These are phyloP conservation scores for Physeter macrocephalus DNA, from an alignment of 2,113 vertebrate species.

Conservation along the genomic window DNA sequence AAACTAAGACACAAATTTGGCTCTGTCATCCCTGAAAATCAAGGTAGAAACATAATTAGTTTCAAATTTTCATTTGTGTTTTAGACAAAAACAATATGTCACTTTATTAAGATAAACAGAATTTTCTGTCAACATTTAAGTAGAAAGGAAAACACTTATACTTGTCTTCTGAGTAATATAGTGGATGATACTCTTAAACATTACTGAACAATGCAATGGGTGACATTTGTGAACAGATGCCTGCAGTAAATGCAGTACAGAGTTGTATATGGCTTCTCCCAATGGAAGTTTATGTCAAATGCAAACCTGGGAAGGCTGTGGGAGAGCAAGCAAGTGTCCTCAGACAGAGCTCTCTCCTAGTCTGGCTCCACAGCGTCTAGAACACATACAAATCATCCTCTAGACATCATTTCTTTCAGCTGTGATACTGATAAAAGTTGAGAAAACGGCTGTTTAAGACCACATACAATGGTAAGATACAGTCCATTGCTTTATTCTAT, in stretches of 20 bases:
- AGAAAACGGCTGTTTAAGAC: not conserved
- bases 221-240: not conserved
- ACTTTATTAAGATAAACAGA: not conserved
- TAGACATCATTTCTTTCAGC: not conserved
- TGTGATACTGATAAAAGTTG: not conserved
- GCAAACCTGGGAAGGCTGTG: not conserved
- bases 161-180: not conserved
- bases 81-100: not conserved
- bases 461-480: not conserved
- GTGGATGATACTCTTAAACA: not conserved
- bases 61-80: slow-evolving; percentile 1
- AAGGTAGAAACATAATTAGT: not conserved
- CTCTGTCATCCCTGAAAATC: not conserved
- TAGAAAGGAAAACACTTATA: not conserved
- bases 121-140: not conserved
- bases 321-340: not conserved
- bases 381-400: not conserved
- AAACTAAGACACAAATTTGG: not conserved
- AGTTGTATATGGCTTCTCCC: not conserved
- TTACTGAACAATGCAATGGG: not conserved
- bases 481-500: not conserved
- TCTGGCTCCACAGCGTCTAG: not conserved
- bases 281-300: not conserved
- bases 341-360: not conserved
- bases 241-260: not conserved